Evolutionary conservation across 2,888 invertebrate genomes (phyloP).

Genomic region (Tipula helvola): DNA sequence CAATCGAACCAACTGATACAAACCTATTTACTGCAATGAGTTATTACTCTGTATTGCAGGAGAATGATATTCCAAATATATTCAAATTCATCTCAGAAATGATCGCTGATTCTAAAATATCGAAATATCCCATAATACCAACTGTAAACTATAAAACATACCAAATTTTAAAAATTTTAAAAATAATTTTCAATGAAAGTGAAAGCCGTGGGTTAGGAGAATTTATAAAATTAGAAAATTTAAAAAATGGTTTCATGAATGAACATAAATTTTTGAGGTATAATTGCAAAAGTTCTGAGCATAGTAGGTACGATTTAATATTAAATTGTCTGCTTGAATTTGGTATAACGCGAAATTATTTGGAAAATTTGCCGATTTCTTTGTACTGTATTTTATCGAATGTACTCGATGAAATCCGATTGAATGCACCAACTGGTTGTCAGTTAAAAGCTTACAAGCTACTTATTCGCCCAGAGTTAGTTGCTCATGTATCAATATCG

Average conservation of each 20-base stretch:
- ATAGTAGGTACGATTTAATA: background rate
- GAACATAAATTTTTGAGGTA: background rate
- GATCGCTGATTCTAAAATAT: slow-evolving; percentile 39
- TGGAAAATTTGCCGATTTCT: slow-evolving; percentile 55
- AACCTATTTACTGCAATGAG: background rate
- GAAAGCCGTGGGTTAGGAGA: background rate
- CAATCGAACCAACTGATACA: slow-evolving; percentile 16
- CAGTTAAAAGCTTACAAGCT: slow-evolving; percentile 53
- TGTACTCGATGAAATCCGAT: slow-evolving; percentile 53
- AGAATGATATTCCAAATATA: slow-evolving; percentile 47
- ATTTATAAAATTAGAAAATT: slow-evolving; percentile 6
- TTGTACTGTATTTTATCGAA: slow-evolving; percentile 54
- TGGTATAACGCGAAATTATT: slow-evolving; percentile 42
- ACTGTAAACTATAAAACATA: slow-evolving; percentile 53
- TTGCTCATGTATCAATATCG: slow-evolving; percentile 37
- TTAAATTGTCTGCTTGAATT: slow-evolving; percentile 6
- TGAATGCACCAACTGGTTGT: slow-evolving; percentile 59
- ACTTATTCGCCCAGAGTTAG: slow-evolving; percentile 55
- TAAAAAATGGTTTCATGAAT: background rate
- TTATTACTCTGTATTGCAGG: background rate
- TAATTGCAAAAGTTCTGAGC: background rate
- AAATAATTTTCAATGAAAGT: background rate
- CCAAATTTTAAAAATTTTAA: slow-evolving; percentile 17
- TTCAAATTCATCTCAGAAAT: slow-evolving; percentile 57
- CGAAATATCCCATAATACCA: slow-evolving; percentile 56